These are phyloP conservation scores for Girardia tigrina DNA, from an alignment of 2,888 invertebrate species.

Conservation along the genomic window DNA sequence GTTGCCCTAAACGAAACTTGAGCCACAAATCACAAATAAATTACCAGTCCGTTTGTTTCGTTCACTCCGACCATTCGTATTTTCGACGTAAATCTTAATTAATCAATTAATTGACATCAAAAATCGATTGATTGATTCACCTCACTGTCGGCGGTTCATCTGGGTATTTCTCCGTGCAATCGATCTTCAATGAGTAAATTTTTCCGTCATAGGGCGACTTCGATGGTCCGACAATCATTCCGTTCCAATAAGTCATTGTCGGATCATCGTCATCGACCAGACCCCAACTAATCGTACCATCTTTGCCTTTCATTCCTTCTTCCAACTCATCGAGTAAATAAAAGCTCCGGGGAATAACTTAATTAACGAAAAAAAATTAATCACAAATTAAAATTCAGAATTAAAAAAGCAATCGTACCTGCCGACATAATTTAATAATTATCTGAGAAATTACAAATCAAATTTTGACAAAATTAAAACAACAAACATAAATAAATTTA, in stretches of 20 bases:
- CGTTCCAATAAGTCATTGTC: slow-evolving; percentile 86
- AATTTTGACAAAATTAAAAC: too few species aligned
- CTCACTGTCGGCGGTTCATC: slow-evolving; percentile 61
- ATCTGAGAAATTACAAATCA: too few species aligned
- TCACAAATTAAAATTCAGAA: too few species aligned
- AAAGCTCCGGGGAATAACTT: slow-evolving; percentile 75
- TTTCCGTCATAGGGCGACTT: slow-evolving; percentile 95
- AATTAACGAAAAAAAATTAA: too few species aligned
- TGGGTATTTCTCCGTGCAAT: slow-evolving; percentile 87
- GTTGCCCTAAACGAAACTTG: too few species aligned
- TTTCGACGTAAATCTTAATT: slow-evolving; percentile 31
- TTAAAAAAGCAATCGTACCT: too few species aligned
- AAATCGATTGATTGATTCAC: slow-evolving; percentile 2
- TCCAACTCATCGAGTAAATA: slow-evolving; percentile 93
- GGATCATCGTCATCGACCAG: slow-evolving; percentile 95
- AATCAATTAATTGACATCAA: not conserved
- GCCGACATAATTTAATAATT: too few species aligned
- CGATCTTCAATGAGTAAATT: slow-evolving; percentile 93
- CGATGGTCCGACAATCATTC: slow-evolving; percentile 96
- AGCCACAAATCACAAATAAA: too few species aligned
- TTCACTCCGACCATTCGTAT: slow-evolving; percentile 33
- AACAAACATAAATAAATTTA: too few species aligned
- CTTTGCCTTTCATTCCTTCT: slow-evolving; percentile 95
- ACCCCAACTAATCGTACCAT: slow-evolving; percentile 98
- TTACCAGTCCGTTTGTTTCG: slow-evolving; percentile 29